Conservation (phyloP, 2,113 vertebrate species). For the Plecturocebus donacophilus region DNA sequence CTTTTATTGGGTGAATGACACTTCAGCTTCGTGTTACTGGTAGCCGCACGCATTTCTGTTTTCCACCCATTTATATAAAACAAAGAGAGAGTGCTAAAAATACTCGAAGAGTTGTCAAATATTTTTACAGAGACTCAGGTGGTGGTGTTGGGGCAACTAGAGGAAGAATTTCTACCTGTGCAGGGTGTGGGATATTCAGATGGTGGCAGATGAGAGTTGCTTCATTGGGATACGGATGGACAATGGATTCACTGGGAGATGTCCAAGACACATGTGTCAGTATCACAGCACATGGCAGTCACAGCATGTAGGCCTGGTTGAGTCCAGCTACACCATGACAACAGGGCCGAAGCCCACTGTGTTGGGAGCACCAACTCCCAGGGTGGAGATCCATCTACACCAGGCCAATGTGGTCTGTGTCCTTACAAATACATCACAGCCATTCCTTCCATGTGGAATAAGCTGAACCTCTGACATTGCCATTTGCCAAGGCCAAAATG, state of each 20-base stretch:
- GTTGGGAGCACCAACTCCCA: fast-evolving
- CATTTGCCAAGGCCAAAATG: not conserved
- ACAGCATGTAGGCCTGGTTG: not conserved
- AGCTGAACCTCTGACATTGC: not conserved
- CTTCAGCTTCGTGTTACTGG: not conserved
- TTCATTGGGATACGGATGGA: fast-evolving
- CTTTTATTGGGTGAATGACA: not conserved
- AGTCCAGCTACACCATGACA: fast-evolving
- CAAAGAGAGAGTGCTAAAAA: not conserved
- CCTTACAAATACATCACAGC: not conserved
- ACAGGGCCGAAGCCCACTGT: not conserved
- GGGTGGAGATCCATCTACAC: not conserved
- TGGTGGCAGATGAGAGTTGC: fast-evolving
- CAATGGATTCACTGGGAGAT: fast-evolving
- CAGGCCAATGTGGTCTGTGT: not conserved
- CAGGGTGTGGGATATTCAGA: not conserved
- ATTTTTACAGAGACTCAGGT: not conserved
- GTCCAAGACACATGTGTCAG: fast-evolving
- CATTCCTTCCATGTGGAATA: not conserved
- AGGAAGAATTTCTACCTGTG: not conserved
- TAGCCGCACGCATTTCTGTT: not conserved
- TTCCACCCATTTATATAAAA: constrained; percentile 38
- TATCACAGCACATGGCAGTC: not conserved
- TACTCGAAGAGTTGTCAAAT: not conserved
- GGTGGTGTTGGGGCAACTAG: not conserved